Percentiles rank a stretch among this genome's conserved stretches.
Conservation (phyloP, 2,113 vertebrate species). For the Ginglymostoma cirratum region DNA sequence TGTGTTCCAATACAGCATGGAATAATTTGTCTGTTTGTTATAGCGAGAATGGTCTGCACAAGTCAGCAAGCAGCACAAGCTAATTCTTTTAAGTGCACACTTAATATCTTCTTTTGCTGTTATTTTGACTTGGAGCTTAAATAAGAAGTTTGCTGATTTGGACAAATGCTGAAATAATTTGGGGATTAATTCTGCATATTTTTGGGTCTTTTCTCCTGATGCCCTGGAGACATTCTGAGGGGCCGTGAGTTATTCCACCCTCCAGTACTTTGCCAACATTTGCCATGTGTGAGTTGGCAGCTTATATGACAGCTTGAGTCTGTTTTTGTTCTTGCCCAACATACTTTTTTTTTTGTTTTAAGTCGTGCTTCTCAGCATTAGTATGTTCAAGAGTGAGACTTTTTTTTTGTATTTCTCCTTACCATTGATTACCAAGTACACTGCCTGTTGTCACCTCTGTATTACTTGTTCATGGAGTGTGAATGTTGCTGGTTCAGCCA, state of each 20-base stretch:
- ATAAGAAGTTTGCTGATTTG: neutral
- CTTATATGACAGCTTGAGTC: neutral
- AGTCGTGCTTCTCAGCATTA: neutral
- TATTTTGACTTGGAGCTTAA: neutral
- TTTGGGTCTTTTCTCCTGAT: neutral
- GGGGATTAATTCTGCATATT: neutral
- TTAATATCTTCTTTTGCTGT: neutral
- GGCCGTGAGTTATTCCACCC: neutral
- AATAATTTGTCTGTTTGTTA: slow-evolving; percentile 11
- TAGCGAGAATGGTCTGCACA: neutral
- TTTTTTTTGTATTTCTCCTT: neutral
- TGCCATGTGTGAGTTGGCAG: neutral
- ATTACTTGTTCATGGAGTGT: neutral
- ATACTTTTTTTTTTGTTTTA: neutral
- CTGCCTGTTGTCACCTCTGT: neutral
- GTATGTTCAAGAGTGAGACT: neutral
- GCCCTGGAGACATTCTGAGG: neutral
- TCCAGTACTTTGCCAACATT: neutral
- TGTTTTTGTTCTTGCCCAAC: slow-evolving; percentile 5
- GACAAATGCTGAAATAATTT: neutral
- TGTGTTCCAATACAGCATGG: neutral
- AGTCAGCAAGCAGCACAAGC: neutral
- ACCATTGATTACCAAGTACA: neutral
- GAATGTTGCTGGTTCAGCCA: too few species aligned
- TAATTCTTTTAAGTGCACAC: neutral